These are phyloP conservation scores for Adoxophyes honmai DNA, from an alignment of 1,140 invertebrate species.

Conservation along the genomic window DNA sequence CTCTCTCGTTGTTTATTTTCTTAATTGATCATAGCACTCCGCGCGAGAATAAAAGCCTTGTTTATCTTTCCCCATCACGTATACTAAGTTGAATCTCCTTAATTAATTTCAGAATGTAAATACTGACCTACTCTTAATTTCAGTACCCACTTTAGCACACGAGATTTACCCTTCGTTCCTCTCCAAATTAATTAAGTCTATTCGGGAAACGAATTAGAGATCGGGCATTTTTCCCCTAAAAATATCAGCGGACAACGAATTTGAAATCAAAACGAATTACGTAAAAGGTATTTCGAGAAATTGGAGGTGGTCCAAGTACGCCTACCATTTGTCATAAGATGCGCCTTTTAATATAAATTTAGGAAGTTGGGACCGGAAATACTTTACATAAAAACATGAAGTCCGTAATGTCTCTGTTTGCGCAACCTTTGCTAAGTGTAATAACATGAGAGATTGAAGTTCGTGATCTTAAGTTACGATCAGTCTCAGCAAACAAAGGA, in stretches of 20 bases:
- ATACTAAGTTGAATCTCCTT: neutral
- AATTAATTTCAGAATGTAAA: neutral
- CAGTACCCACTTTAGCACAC: constrained; percentile 3
- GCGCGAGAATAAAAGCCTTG: no score
- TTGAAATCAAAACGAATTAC: constrained; percentile 13
- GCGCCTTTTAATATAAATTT: constrained; percentile 9
- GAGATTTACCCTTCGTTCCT: neutral
- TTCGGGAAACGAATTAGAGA: neutral
- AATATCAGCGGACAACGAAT: neutral
- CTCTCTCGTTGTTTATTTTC: no score
- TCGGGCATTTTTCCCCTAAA: neutral
- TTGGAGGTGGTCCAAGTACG: constrained; percentile 4
- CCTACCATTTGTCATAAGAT: constrained; percentile 11
- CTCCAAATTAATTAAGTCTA: neutral
- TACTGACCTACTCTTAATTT: neutral
- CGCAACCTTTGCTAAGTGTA: neutral
- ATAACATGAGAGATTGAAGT: no score
- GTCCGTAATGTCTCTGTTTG: neutral
- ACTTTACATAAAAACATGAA: constrained; percentile 3
- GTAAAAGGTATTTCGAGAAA: constrained; percentile 11
- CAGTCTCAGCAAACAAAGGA: neutral
- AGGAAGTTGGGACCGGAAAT: neutral
- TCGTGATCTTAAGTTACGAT: no score
- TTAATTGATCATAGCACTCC: no score
- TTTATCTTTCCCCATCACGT: no score